Evolutionary conservation across 2,797 vertebrate genomes (phyloP).

Genomic region (Picus viridis): DNA sequence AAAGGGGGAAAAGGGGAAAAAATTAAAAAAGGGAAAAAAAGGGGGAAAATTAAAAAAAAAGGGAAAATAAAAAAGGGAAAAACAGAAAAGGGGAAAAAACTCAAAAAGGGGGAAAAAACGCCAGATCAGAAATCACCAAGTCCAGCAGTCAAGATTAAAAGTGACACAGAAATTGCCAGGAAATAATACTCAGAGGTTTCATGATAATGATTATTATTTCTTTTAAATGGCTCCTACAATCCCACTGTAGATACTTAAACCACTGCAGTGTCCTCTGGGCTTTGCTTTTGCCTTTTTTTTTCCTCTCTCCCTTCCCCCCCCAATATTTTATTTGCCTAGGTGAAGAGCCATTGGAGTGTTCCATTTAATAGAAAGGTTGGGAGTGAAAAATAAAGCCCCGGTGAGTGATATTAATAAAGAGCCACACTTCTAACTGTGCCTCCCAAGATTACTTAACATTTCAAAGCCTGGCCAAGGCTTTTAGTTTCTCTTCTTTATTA

Average conservation of each 20-base stretch:
- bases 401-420: neutral
- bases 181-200: neutral
- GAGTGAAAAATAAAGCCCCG: neutral
- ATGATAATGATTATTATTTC: neutral
- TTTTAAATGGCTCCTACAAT: neutral
- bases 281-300: neutral
- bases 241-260: neutral
- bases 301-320: too few species aligned
- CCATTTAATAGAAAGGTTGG: neutral
- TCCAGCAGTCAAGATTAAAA: neutral
- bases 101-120: too few species aligned
- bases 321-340: neutral
- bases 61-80: too few species aligned
- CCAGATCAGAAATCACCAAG: neutral
- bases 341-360: neutral
- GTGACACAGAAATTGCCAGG: neutral
- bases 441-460: neutral
- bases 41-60: too few species aligned
- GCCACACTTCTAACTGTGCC: neutral
- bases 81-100: too few species aligned
- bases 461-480: neutral
- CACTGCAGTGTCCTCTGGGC: neutral
- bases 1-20: too few species aligned
- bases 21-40: too few species aligned
- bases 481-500: neutral